Evolutionary conservation across 2,888 invertebrate species (phyloP), one percentile per base, ranked within the genome.

Genomic region (Trilocha varians): DNA sequence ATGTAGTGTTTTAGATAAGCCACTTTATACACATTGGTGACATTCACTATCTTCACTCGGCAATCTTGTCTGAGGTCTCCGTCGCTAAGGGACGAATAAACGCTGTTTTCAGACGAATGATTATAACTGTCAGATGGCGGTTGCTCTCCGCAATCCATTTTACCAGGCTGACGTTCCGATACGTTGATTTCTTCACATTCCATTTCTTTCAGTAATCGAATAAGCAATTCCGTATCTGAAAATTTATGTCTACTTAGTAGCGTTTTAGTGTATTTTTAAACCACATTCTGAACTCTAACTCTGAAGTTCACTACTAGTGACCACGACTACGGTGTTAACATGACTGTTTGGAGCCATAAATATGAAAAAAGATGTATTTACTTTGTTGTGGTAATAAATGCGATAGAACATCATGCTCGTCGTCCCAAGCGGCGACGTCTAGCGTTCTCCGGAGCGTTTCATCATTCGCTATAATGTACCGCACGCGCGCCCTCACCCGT

Each of bases 11-110:
- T 79, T 32, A 82, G 69, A 56, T 75, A 79, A 16, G 82, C 76
- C 16, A 83, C 73, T 62, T 76, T 79, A 59, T 79, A 84, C 13
- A 84, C 77, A 47, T 80, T 84, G 41, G 82, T 83, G 34, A 84
- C 78, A 65, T 75, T 76, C 38, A 83, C 70, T 40, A 85, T 76
- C 55, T 79, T 82, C 40, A 83, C 70, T 32, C 65, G 69, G 50
- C 72, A 78, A 38, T 79, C 76, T 38, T 69, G 65, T 34, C 69
- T 64, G 25, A 58, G 42, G 34, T 74, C 73, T 11, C 49, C 48
- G 34, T 74, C 76, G 50, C 67, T 70, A 3, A 66, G 44, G 1
- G 77, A 65, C 0, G 75, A 71, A 54, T 75, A 74, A 1, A 71
- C 55, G 56, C 70, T 76, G 50, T 62, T 55, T 14, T 70, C 74